These are phyloP conservation scores for Schizothorax lantsangensis DNA, from an alignment of 2,797 vertebrate species.

Conservation along the genomic window DNA sequence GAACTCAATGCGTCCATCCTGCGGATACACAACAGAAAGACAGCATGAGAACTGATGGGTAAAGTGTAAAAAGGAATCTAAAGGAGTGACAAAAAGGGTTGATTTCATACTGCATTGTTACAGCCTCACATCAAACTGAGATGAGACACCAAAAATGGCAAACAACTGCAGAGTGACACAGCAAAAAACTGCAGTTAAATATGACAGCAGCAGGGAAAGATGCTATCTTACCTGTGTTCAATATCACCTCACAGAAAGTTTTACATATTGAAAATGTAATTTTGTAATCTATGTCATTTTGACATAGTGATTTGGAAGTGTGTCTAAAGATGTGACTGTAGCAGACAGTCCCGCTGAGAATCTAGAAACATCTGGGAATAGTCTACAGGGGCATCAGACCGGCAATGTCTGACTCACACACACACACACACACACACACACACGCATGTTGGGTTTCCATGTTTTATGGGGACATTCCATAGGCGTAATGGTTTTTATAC, in stretches of 20 bases:
- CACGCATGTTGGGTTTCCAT: too few relatives aligned
- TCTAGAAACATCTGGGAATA: constrained; percentile 24
- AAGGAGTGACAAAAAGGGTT: background rate
- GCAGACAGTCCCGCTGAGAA: constrained; percentile 10
- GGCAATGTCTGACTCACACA: background rate
- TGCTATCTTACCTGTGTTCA: background rate
- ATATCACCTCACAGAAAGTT: background rate
- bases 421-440: background rate
- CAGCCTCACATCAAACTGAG: background rate
- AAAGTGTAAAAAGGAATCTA: background rate
- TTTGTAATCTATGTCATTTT: background rate
- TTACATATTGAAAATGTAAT: constrained; percentile 16
- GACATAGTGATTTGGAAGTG: constrained; percentile 19
- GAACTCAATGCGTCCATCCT: constrained; percentile 98
- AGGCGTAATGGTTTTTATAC: too few relatives aligned
- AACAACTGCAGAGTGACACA: constrained; percentile 40
- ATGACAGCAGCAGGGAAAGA: background rate
- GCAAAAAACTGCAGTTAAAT: constrained; percentile 36
- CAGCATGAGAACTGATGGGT: background rate
- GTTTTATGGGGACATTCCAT: too few relatives aligned
- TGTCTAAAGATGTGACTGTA: constrained; percentile 12
- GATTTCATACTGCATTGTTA: constrained; percentile 3
- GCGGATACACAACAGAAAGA: constrained; percentile 31
- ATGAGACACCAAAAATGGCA: constrained; percentile 9
- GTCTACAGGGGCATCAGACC: background rate